Percentiles rank a stretch among this genome's conserved stretches.
Conservation (phyloP, 2,113 vertebrate species). For the Poeciliopsis turrubarensis region DNA sequence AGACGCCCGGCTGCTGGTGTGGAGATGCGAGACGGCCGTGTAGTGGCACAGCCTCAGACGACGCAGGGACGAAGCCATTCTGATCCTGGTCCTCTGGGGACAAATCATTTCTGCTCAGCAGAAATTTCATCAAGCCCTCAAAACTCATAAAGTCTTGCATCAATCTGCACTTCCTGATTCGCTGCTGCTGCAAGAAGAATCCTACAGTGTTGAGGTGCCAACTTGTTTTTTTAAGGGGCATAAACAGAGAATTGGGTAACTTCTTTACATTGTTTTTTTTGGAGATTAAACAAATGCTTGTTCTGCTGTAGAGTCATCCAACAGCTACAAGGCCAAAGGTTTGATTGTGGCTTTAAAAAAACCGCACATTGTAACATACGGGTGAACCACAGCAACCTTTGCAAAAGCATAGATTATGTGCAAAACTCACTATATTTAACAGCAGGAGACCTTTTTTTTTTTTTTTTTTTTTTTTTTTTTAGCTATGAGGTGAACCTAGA, state of each 20-base stretch:
- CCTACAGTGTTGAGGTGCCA: not conserved
- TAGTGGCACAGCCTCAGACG: constrained; percentile 38
- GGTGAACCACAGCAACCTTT: no score
- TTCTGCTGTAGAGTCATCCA: not conserved
- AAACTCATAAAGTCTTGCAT: not conserved
- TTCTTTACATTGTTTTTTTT: not conserved
- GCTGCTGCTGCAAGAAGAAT: not conserved
- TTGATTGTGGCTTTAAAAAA: not conserved
- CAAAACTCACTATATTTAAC: not conserved
- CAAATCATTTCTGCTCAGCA: constrained; percentile 1
- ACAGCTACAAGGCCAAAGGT: not conserved
- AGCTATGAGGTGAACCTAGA: not conserved
- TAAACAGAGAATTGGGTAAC: not conserved
- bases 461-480: not conserved
- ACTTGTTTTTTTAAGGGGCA: not conserved
- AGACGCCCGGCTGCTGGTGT: constrained; percentile 65
- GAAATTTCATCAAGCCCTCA: not conserved
- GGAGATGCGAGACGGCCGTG: constrained; percentile 38
- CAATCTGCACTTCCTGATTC: constrained; percentile 1
- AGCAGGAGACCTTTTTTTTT: not conserved
- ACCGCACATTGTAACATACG: not conserved
- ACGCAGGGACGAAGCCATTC: constrained; percentile 60
- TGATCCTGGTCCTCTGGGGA: constrained; percentile 5
- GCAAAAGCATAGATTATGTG: not conserved
- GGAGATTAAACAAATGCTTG: not conserved